phyloP scores from a whole-genome alignment of 2,888 invertebrate species.

The Liodrosophila aerea region DNA sequence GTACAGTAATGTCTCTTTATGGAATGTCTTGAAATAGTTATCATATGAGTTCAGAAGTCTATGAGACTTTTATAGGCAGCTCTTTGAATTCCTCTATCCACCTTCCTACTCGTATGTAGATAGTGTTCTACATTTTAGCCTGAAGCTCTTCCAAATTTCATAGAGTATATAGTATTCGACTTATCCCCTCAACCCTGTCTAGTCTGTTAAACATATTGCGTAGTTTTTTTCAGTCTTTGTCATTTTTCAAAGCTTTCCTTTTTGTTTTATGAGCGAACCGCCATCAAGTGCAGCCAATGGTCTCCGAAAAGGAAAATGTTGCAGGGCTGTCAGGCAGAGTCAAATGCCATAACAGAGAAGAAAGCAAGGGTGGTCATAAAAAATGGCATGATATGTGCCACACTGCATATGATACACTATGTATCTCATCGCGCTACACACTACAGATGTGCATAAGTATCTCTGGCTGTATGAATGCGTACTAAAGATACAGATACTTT shows the following conservation, averaged over 20 bases:
- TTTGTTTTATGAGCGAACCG: conserved; percentile 48
- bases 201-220: conserved; percentile 59
- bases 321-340: conserved; percentile 6
- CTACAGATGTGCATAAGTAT: conserved; percentile 47
- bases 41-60: too few species aligned
- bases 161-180: too few species aligned
- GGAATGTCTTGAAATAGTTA: too few species aligned
- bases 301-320: conserved; percentile 5
- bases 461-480: conserved; percentile 37
- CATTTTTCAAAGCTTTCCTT: conserved; percentile 1
- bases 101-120: too few species aligned
- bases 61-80: too few species aligned
- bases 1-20: too few species aligned
- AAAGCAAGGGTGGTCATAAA: conserved; percentile 44
- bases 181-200: too few species aligned
- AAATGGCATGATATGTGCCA: conserved; percentile 50
- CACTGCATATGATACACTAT: background rate
- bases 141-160: too few species aligned
- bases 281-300: conserved; percentile 66
- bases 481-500: conserved; percentile 39
- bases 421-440: background rate
- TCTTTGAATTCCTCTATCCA: too few species aligned
- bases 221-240: conserved; percentile 28
- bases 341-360: background rate
- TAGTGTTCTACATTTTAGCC: too few species aligned